Evolutionary conservation across 2,888 invertebrate genomes (phyloP).

Genomic region (Dicyrtoma fusca): DNA sequence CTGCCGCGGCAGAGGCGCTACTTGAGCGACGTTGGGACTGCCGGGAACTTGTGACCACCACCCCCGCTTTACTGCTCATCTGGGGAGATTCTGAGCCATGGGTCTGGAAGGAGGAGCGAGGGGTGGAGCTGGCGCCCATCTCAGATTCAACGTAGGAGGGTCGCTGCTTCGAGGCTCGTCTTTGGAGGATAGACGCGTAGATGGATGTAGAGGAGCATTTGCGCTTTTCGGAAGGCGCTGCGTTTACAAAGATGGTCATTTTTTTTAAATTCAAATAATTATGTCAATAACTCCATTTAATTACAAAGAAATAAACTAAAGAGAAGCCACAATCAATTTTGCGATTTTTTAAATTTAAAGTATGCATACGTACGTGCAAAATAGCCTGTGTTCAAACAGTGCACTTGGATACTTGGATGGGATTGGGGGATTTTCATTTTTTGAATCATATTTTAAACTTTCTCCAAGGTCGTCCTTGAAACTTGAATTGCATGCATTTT

Average conservation of each 20-base stretch:
- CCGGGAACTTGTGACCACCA: slow-evolving; percentile 86
- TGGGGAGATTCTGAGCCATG: slow-evolving; percentile 64
- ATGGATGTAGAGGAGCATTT: slow-evolving; percentile 56
- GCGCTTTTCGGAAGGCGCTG: slow-evolving; percentile 53
- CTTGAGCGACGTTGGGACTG: slow-evolving; percentile 86
- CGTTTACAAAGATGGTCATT: background rate
- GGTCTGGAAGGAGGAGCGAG: slow-evolving; percentile 67
- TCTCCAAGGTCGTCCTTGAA: no score
- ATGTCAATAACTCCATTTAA: no score
- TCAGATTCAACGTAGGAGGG: slow-evolving; percentile 59
- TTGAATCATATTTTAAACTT: no score
- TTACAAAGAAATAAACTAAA: background rate
- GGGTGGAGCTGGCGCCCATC: slow-evolving; percentile 61
- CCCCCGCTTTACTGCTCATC: slow-evolving; percentile 76
- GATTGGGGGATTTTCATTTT: no score
- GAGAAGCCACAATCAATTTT: no score
- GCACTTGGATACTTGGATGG: background rate
- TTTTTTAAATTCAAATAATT: background rate
- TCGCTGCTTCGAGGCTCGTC: slow-evolving; percentile 56
- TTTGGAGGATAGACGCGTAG: slow-evolving; percentile 56
- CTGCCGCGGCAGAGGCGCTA: slow-evolving; percentile 82
- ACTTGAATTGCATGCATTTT: no score
- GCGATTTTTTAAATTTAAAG: background rate
- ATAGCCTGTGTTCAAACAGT: background rate
- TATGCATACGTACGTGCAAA: no score